These are phyloP conservation scores for Fulmarus glacialis DNA, from an alignment of 2,113 vertebrate species.

Conservation along the genomic window DNA sequence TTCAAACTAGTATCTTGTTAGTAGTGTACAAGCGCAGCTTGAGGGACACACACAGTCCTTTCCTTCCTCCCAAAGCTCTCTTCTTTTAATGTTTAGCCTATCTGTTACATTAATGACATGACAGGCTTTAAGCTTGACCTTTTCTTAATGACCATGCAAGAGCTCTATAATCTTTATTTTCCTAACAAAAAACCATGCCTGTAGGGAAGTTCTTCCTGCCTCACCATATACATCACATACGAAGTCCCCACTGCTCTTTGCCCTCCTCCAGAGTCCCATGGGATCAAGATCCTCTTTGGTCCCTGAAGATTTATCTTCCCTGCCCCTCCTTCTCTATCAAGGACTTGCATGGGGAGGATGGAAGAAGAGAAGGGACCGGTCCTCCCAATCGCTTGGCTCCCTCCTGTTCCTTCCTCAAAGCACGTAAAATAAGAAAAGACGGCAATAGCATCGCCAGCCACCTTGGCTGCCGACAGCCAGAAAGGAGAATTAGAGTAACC, in stretches of 20 bases:
- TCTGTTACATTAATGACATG: not conserved
- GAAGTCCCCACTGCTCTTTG: not conserved
- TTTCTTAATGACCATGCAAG: not conserved
- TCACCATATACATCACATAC: rapidly evolving
- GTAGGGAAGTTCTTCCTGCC: not conserved
- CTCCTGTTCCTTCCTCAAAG: not conserved
- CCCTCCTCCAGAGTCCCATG: not conserved
- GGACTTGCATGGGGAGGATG: not conserved
- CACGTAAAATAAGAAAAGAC: rapidly evolving
- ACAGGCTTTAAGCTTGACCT: not conserved
- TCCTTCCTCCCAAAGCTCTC: not conserved
- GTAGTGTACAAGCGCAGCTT: rapidly evolving
- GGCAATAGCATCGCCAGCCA: rapidly evolving
- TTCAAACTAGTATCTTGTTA: not conserved
- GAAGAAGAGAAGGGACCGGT: not conserved
- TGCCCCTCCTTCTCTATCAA: not conserved
- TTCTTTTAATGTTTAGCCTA: not conserved
- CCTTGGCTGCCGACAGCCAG: not conserved
- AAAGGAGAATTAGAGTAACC: not conserved
- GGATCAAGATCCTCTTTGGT: not conserved
- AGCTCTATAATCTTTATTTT: not conserved
- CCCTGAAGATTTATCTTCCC: not conserved
- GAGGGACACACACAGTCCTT: not conserved
- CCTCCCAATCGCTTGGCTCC: rapidly evolving
- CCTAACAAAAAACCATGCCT: not conserved